Percentiles rank a stretch among this genome's conserved stretches.
Conservation (phyloP, 2,888 invertebrate species). For the Dasypolia templi region DNA sequence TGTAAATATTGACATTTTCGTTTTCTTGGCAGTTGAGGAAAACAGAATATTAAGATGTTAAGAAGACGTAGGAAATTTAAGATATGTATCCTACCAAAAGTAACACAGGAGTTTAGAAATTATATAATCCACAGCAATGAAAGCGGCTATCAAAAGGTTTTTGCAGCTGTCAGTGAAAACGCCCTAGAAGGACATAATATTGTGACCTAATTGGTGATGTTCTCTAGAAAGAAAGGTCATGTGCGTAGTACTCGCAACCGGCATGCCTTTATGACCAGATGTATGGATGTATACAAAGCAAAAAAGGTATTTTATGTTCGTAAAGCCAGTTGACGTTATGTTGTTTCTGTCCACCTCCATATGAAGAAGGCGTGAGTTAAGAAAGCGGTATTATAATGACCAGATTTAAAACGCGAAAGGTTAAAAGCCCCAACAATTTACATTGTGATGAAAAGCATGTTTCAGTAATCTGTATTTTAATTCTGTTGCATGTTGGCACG, state of each 20-base stretch:
- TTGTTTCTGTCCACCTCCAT: background rate
- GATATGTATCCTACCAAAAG: background rate
- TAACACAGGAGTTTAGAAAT: background rate
- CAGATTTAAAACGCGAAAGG: background rate
- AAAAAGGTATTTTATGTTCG: background rate
- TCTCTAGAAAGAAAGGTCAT: background rate
- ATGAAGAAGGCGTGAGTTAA: background rate
- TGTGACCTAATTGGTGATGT: background rate
- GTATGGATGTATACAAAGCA: background rate
- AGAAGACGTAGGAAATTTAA: background rate
- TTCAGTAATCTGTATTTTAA: slow-evolving; percentile 17
- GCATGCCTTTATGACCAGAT: background rate
- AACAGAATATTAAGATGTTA: background rate
- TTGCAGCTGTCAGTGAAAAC: too few relatives aligned
- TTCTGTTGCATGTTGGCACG: background rate
- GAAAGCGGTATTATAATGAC: background rate
- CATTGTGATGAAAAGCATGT: slow-evolving; percentile 11
- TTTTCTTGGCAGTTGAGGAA: background rate
- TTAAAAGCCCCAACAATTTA: background rate
- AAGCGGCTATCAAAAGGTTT: background rate
- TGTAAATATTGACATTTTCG: background rate
- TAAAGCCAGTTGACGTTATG: background rate
- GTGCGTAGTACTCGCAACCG: background rate
- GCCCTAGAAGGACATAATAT: background rate
- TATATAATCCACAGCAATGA: background rate